phyloP scores from a whole-genome alignment of 2,888 invertebrate species.

The Oligia latruncula region DNA sequence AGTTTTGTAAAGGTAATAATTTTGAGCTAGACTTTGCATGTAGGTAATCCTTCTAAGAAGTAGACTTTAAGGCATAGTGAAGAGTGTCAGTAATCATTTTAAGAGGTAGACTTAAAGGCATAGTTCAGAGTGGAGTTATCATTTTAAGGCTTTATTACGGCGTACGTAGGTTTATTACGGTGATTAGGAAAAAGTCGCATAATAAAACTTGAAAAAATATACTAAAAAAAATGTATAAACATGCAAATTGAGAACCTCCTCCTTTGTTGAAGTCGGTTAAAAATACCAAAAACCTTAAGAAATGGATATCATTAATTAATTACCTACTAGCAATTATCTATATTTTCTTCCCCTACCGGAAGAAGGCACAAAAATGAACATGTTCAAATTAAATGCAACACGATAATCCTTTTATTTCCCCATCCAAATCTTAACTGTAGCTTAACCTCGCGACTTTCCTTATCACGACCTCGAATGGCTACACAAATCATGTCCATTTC shows the following conservation, averaged over 20 bases:
- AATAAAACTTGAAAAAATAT: neutral
- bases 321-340: too few relatives aligned
- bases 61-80: neutral
- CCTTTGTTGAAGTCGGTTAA: too few relatives aligned
- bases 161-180: neutral
- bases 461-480: constrained; percentile 20
- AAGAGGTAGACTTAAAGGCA: too few relatives aligned
- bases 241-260: too few relatives aligned
- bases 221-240: too few relatives aligned
- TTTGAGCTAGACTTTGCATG: neutral
- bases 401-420: neutral
- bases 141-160: neutral
- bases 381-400: neutral
- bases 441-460: constrained; percentile 36
- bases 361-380: too few relatives aligned
- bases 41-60: neutral
- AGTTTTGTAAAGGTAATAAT: constrained; percentile 16
- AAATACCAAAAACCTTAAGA: too few relatives aligned
- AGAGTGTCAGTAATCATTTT: too few relatives aligned
- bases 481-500: constrained; percentile 46
- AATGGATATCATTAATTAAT: too few relatives aligned
- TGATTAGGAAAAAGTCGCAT: neutral
- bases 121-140: neutral
- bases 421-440: constrained; percentile 15
- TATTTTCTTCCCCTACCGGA: too few relatives aligned